Evolutionary conservation across 2,797 vertebrate genomes (phyloP).

Genomic region (Kryptopterus vitreolus): DNA sequence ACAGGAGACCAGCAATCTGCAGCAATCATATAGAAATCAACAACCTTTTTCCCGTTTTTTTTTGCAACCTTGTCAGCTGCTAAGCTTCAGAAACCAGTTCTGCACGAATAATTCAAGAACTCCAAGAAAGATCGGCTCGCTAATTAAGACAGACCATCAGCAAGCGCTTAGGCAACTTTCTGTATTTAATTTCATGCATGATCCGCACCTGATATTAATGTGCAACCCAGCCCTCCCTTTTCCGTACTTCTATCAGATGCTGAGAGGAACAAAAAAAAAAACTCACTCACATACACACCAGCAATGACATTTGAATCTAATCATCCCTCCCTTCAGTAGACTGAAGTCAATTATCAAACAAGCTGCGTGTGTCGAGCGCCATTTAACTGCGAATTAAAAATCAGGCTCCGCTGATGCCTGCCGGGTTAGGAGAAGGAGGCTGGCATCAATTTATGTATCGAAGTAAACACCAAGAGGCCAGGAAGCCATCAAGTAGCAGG

Average conservation of each 20-base stretch:
- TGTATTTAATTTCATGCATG: constrained; percentile 59
- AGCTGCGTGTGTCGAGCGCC: constrained; percentile 68
- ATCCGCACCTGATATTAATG: constrained; percentile 60
- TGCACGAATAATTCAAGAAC: constrained; percentile 51
- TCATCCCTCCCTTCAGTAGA: constrained; percentile 71
- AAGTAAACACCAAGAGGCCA: constrained; percentile 56
- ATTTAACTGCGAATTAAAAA: constrained; percentile 80
- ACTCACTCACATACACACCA: constrained; percentile 46
- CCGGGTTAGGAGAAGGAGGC: constrained; percentile 63
- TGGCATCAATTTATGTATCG: constrained; percentile 64
- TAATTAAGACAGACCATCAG: constrained; percentile 53
- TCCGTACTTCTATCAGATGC: constrained; percentile 48
- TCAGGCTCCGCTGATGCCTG: constrained; percentile 66
- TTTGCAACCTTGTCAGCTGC: constrained; percentile 24
- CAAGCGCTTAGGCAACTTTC: constrained; percentile 53
- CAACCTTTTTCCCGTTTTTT: not conserved
- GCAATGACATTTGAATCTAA: constrained; percentile 71
- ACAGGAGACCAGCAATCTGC: constrained; percentile 22
- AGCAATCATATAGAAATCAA: constrained; percentile 41
- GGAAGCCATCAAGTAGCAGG: constrained; percentile 76
- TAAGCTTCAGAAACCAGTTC: constrained; percentile 24
- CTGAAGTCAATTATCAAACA: constrained; percentile 77
- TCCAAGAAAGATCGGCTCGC: constrained; percentile 35
- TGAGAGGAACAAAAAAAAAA: constrained; percentile 17
- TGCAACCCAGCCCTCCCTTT: constrained; percentile 50